Percentiles rank a stretch among this genome's conserved stretches.
Conservation (phyloP, 1,140 invertebrate genomes). For the Saccostrea cuccullata region DNA sequence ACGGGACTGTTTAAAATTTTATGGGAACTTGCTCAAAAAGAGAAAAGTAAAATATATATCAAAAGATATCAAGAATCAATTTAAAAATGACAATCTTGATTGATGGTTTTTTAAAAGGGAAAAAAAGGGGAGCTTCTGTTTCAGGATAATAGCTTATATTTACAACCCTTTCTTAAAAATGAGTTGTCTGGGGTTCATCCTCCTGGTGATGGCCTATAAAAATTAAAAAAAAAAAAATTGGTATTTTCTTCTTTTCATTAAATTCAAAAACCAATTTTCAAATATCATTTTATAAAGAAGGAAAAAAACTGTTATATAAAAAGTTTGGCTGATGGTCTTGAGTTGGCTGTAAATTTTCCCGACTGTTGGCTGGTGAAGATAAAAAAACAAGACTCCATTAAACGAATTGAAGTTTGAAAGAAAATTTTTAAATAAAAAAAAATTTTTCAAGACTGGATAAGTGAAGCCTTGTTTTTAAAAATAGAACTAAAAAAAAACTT, state of each 20-base stretch:
- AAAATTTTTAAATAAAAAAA: no score
- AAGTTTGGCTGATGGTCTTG: background rate
- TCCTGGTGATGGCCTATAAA: background rate
- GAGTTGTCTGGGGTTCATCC: conserved; percentile 7
- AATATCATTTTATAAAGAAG: background rate
- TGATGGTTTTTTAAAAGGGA: background rate
- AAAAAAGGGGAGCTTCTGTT: background rate
- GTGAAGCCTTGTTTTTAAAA: no score
- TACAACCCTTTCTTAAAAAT: background rate
- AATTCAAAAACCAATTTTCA: background rate
- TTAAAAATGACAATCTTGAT: background rate
- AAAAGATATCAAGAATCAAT: no score
- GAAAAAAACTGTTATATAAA: background rate
- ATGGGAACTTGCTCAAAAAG: no score
- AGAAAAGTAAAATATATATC: no score
- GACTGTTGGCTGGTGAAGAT: background rate
- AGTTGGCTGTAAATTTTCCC: conserved; percentile 7
- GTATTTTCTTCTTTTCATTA: background rate
- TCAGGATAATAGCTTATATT: background rate
- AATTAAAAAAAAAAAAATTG: background rate
- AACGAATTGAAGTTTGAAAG: background rate
- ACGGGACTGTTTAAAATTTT: no score
- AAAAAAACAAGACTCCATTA: conserved; percentile 12
- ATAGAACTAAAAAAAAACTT: no score
- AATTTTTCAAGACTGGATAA: no score